Conservation (phyloP, 2,113 vertebrate species). For the Xenus cinereus region DNA sequence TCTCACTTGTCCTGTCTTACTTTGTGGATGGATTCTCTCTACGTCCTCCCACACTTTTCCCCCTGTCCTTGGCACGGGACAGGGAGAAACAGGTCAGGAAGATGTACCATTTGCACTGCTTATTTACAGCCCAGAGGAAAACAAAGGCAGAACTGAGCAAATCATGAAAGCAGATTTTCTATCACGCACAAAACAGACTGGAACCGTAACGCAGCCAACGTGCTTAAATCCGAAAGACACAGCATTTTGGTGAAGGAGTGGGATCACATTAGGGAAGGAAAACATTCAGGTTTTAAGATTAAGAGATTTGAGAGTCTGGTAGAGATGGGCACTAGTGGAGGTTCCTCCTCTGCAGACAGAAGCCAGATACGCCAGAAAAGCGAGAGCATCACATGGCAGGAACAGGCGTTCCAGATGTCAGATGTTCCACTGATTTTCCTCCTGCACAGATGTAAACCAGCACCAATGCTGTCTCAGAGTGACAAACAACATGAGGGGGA, state of each 20-base stretch:
- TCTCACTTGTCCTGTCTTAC: background rate
- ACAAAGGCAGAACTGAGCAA: background rate
- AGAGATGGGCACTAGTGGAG: background rate
- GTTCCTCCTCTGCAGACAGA: background rate
- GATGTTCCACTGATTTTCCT: background rate
- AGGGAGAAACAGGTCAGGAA: background rate
- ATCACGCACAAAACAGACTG: background rate
- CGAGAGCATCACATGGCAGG: fast-evolving
- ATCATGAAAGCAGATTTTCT: background rate
- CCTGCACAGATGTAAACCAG: background rate
- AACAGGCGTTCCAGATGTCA: background rate
- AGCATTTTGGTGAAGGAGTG: background rate
- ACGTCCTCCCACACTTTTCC: background rate
- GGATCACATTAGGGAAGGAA: background rate
- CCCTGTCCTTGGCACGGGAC: background rate
- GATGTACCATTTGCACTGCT: background rate
- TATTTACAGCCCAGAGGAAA: background rate
- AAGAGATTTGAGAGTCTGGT: background rate
- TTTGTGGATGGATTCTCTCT: background rate
- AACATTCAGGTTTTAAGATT: background rate
- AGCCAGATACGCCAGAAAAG: background rate
- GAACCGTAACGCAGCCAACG: background rate
- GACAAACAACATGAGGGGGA: background rate
- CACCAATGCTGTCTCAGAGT: background rate
- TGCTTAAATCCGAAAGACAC: background rate